Evolutionary conservation across 1,140 invertebrate genomes (phyloP).

Genomic region (Danaus melanippus): DNA sequence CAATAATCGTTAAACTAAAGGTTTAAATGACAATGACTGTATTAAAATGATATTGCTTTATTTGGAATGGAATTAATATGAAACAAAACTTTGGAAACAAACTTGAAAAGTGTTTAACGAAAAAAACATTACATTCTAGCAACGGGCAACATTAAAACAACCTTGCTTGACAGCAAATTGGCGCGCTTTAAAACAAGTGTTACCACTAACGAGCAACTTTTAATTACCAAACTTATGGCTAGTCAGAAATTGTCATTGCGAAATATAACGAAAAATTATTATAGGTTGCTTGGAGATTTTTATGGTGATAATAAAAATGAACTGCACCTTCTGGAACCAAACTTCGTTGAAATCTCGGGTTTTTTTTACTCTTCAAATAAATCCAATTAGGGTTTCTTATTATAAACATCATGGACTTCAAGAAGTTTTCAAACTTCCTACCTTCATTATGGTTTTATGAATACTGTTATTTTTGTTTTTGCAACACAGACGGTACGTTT

Average conservation of each 20-base stretch:
- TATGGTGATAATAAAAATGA: conserved; percentile 5
- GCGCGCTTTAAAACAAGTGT: conserved; percentile 5
- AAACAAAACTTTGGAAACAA: no score
- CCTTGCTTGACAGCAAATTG: conserved; percentile 3
- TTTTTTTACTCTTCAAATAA: conserved; percentile 4
- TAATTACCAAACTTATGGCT: conserved; percentile 12
- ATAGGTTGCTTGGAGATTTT: conserved; percentile 4
- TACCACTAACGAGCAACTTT: conserved; percentile 7
- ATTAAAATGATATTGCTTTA: no score
- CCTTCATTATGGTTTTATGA: no score
- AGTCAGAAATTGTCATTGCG: conserved; percentile 1
- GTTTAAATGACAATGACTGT: no score
- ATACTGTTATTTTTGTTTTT: no score
- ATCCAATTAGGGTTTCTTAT: conserved; percentile 1
- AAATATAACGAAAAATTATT: conserved; percentile 11
- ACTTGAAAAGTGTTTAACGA: no score
- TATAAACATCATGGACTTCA: not conserved
- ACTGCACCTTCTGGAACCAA: conserved; percentile 1
- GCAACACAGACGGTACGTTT: no score
- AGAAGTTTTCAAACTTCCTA: no score
- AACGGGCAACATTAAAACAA: no score
- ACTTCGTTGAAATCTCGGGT: not conserved
- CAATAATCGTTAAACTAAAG: no score
- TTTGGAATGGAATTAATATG: no score
- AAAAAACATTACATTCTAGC: no score